Base-by-base conservation (phyloP, 2,888 invertebrate species). In the Noctua janthina region DNA sequence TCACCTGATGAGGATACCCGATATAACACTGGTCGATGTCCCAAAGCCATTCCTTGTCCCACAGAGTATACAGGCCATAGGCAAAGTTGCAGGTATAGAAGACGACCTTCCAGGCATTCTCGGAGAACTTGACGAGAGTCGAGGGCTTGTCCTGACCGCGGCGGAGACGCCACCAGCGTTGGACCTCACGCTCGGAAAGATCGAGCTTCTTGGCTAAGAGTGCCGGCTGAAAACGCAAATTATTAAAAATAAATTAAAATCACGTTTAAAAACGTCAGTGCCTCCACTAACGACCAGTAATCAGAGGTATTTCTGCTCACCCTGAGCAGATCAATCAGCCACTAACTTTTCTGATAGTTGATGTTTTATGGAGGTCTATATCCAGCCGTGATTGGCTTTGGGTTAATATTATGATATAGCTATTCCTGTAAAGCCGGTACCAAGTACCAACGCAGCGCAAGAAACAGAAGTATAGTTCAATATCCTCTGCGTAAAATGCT, bases 41-140 rank as follows among this genome's bases (percentile, higher is more conserved):
- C 99, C 99, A 99, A 89, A 99, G 97, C 99, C 99, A 99, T 78
- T 98, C 97, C 96, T 99, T 99, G 95, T 99, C 98, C 99, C 99
- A 99, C 64, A 99, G 96, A 80, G 98, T 97, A 91, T 97, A 97
- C 49, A 99, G 91, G 39, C 99, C 99, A 95, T 98, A 99, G 49
- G 97, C 93, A 94, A 99, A 99, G 91, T 98, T 98, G 94, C 97
- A 98, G 6, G 98, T 95, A 94, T 99, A 99, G 96, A 99, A 99
- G 77, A 98, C 96, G 95, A 98, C 98, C 91, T 99, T 97, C 99
- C 99, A 99, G 94, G 98, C 98, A 93, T 98, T 99, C 97, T 99
- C 99, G 93, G 98, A 98, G 96, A 99, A 99, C 95, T 99, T 99
- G 71, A 98, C 98, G 89, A 99, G 97, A 13, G 98, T 99, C 23